These are phyloP conservation scores for Baronia brevicornis DNA, from an alignment of 2,888 invertebrate genomes.

Conservation along the genomic window DNA sequence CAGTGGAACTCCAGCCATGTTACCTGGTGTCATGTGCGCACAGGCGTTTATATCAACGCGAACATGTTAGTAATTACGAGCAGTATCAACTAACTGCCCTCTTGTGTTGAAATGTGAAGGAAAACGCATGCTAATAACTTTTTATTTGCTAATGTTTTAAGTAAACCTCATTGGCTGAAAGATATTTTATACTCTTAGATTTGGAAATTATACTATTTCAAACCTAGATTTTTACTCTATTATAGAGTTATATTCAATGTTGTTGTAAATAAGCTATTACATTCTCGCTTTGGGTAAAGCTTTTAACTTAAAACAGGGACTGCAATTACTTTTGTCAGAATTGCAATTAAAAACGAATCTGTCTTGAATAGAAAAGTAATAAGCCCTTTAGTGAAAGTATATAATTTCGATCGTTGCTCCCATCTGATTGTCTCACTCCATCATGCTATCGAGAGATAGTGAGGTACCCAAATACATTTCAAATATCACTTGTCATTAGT, in stretches of 20 bases:
- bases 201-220: too few relatives aligned
- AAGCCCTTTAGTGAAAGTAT: constrained; percentile 60
- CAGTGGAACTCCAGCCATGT: constrained; percentile 38
- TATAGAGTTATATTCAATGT: constrained; percentile 10
- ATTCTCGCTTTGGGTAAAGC: too few relatives aligned
- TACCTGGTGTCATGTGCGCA: constrained; percentile 33
- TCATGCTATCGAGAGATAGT: constrained; percentile 40
- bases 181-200: too few relatives aligned
- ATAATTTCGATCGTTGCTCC: constrained; percentile 41
- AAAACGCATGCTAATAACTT: too few relatives aligned
- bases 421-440: constrained; percentile 66
- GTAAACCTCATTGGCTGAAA: too few relatives aligned
- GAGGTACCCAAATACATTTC: constrained; percentile 57
- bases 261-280: constrained; percentile 15
- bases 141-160: too few relatives aligned
- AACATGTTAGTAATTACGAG: constrained; percentile 53
- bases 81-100: constrained; percentile 54
- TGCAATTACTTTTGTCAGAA: too few relatives aligned
- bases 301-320: too few relatives aligned
- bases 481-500: constrained; percentile 67
- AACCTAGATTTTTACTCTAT: too few relatives aligned
- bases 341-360: too few relatives aligned
- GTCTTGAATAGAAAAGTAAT: too few relatives aligned
- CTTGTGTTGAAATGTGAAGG: constrained; percentile 52
- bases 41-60: constrained; percentile 34